These are phyloP conservation scores for Varecia variegata DNA, from an alignment of 2,797 vertebrate species.

Conservation along the genomic window DNA sequence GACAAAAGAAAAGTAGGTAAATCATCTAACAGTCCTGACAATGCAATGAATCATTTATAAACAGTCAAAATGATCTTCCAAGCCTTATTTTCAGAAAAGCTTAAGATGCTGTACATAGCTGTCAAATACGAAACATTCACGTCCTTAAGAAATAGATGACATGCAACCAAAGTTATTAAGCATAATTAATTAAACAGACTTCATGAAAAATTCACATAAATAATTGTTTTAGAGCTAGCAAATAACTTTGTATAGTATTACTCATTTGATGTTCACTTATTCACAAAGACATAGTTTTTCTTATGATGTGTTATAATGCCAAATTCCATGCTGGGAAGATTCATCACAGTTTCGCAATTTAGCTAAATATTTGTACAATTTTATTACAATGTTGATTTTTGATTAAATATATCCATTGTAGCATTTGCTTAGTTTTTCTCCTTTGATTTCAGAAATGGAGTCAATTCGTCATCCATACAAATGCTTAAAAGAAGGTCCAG, in stretches of 20 bases:
- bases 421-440: not conserved
- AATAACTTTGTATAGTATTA: not conserved
- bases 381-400: constrained; percentile 48
- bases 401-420: not conserved
- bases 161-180: constrained; percentile 12
- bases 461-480: not conserved
- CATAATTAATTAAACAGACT: constrained; percentile 47
- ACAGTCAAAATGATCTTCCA: not conserved
- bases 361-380: constrained; percentile 53
- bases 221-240: constrained; percentile 35
- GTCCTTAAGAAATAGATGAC: not conserved
- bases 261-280: not conserved
- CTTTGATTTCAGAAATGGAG: constrained; percentile 31
- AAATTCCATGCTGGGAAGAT: not conserved
- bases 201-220: constrained; percentile 55
- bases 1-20: constrained; percentile 3
- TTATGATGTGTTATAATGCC: constrained; percentile 4
- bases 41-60: constrained; percentile 30
- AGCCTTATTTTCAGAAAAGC: not conserved
- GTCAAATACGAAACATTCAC: constrained; percentile 14
- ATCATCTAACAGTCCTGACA: not conserved
- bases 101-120: not conserved
- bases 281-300: constrained; percentile 38
- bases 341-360: constrained; percentile 7
- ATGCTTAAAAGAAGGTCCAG: not conserved